Base-by-base conservation (phyloP, 2,113 vertebrate genomes). In the Megaceryle maxima region DNA sequence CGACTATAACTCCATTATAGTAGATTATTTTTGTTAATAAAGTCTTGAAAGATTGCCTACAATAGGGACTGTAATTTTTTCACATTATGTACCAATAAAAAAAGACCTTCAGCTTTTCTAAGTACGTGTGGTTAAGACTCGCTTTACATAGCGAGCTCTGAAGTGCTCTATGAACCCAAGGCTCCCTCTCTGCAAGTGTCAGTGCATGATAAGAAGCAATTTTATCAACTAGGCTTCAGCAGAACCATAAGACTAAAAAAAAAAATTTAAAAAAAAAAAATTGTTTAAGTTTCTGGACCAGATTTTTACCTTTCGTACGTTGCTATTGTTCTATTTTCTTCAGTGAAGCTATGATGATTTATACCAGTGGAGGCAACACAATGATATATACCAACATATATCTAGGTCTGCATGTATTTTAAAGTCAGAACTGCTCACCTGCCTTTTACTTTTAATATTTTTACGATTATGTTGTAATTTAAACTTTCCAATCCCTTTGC, bases 91-190 rank as follows among this genome's bases (percentile, higher is more conserved):
- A 96, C 69, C 89, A 95, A 88, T 31, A 95, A 82, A 9, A 79
- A 73, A 88, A 92, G 64, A 35, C 67, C 31, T 94, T 90, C n/a
- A 69, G 35, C 75, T 94, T 83, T 88, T 39, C 44, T 41, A 79
- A 73, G 67, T 77, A 21, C 16, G 16, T 46, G 80, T 94, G 87
- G 73, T 92, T 92, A 94, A 97, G 66, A 56, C 13, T 95, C 15
- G 17, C 74, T 95, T 92, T 92, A 91, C 79, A 64, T 72, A 76
- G 93, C 2, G 6, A 96, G 78, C 90, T 95, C 63, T 33, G 96
- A 96, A 98, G 97, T 97, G 97, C 96, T 97, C 70, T 72, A 14
- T 57, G 93, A 97, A 94, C 80, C 62, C 92, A 96, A 96, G 97
- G 96, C 95, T 97, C 97, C 85, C 92, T 96, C 88, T 87, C 83